Percentiles rank a stretch among this genome's conserved stretches.
Conservation (phyloP, 2,888 invertebrate genomes). For the Pardosa pseudoannulata region DNA sequence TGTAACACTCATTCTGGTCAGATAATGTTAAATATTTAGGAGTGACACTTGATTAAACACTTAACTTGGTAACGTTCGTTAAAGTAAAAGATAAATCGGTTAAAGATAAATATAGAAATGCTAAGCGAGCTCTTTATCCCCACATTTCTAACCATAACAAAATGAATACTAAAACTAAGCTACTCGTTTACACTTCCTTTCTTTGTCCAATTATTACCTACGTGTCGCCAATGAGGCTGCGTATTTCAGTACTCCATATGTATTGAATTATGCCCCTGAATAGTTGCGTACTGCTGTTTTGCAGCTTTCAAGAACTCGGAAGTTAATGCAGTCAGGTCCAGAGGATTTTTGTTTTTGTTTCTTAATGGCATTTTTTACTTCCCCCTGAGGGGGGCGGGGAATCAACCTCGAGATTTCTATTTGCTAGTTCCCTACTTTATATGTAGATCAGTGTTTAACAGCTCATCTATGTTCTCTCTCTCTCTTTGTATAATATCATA, state of each 20-base stretch:
- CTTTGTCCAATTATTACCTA: not conserved
- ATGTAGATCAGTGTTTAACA: not conserved
- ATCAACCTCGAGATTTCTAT: not conserved
- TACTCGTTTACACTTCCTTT: too few species aligned
- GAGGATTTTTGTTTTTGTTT: not conserved
- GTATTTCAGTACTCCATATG: not conserved
- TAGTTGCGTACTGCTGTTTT: not conserved
- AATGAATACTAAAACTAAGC: too few species aligned
- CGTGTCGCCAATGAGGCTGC: not conserved
- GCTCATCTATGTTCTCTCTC: not conserved
- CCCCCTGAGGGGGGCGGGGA: not conserved
- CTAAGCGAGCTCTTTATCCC: too few species aligned
- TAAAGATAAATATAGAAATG: too few species aligned
- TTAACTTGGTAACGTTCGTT: too few species aligned
- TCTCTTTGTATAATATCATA: not conserved
- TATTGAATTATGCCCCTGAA: not conserved
- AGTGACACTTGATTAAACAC: too few species aligned
- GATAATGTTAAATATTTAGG: too few species aligned
- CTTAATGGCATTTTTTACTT: not conserved
- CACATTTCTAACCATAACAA: too few species aligned
- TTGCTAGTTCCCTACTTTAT: too few species aligned
- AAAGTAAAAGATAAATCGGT: not conserved
- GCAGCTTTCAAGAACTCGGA: not conserved
- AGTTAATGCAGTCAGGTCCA: not conserved
- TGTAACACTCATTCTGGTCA: too few species aligned